Evolutionary conservation across 2,888 invertebrate species (phyloP).

Genomic region (Lumbricus terrestris): DNA sequence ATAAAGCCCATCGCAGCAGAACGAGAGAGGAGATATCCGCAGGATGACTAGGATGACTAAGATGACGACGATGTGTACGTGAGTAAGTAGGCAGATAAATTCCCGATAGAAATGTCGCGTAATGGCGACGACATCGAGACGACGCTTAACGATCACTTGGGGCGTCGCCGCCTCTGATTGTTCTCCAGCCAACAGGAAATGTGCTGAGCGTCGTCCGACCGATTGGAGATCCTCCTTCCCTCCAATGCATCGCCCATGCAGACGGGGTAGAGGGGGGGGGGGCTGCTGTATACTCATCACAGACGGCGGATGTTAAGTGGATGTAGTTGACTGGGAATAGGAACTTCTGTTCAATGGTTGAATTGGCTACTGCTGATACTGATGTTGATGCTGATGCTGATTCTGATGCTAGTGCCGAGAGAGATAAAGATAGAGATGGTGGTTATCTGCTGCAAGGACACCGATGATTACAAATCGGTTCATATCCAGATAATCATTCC

Average conservation of each 20-base stretch:
- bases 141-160: neutral
- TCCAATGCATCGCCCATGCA: too few species aligned
- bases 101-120: neutral
- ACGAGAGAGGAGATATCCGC: neutral
- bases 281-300: conserved; percentile 3
- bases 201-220: neutral
- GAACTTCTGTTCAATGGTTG: neutral
- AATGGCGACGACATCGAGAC: neutral
- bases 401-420: neutral
- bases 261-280: too few species aligned
- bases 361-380: too few species aligned
- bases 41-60: too few species aligned
- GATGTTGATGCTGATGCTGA: neutral
- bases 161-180: neutral
- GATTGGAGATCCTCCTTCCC: neutral
- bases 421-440: neutral
- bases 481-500: too few species aligned
- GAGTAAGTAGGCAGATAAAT: neutral
- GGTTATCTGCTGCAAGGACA: too few species aligned
- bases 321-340: conserved; percentile 3
- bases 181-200: neutral
- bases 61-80: too few species aligned
- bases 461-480: too few species aligned
- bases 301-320: neutral
- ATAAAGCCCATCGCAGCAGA: neutral